phyloP scores from a whole-genome alignment of 2,797 vertebrate species.

The Brachyalestes nurse region DNA sequence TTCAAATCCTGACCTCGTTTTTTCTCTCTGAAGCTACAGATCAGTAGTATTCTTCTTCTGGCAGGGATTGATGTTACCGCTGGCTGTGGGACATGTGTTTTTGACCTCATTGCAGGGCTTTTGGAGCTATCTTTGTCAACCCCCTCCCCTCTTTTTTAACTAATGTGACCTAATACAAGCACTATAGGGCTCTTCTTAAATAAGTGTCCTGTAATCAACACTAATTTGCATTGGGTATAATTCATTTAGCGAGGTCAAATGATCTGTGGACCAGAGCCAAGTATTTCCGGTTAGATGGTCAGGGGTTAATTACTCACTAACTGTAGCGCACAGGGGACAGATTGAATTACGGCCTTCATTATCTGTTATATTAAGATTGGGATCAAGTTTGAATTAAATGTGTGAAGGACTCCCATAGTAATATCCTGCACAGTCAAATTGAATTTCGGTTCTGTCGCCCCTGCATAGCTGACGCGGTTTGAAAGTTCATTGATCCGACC shows the following conservation, averaged over 20 bases:
- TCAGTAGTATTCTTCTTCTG: slow-evolving; percentile 51
- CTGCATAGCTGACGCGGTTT: slow-evolving; percentile 6
- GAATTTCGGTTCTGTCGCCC: slow-evolving; percentile 36
- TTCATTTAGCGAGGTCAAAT: slow-evolving; percentile 59
- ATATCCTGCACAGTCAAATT: slow-evolving; percentile 50
- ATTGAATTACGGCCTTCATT: slow-evolving; percentile 60
- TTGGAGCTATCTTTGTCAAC: slow-evolving; percentile 37
- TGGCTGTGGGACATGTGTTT: slow-evolving; percentile 50
- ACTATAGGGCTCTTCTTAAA: slow-evolving; percentile 12
- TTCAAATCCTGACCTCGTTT: slow-evolving; percentile 57
- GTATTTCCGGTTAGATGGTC: slow-evolving; percentile 50
- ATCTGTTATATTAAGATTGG: slow-evolving; percentile 60
- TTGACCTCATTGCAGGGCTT: slow-evolving; percentile 50
- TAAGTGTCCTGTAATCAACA: slow-evolving; percentile 52
- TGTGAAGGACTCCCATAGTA: slow-evolving; percentile 47
- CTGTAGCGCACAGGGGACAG: slow-evolving; percentile 49
- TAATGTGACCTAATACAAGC: slow-evolving; percentile 11
- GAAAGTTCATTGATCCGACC: slow-evolving; percentile 24
- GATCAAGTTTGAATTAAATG: slow-evolving; percentile 61
- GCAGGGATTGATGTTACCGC: slow-evolving; percentile 32
- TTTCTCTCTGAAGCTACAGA: slow-evolving; percentile 44
- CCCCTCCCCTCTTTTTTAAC: slow-evolving; percentile 5
- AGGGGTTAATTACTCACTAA: slow-evolving; percentile 65
- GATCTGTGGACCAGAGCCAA: slow-evolving; percentile 46
- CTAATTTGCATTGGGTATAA: slow-evolving; percentile 52